phyloP scores from a whole-genome alignment of 2,113 vertebrate genomes.

The Pseudonaja textilis region DNA sequence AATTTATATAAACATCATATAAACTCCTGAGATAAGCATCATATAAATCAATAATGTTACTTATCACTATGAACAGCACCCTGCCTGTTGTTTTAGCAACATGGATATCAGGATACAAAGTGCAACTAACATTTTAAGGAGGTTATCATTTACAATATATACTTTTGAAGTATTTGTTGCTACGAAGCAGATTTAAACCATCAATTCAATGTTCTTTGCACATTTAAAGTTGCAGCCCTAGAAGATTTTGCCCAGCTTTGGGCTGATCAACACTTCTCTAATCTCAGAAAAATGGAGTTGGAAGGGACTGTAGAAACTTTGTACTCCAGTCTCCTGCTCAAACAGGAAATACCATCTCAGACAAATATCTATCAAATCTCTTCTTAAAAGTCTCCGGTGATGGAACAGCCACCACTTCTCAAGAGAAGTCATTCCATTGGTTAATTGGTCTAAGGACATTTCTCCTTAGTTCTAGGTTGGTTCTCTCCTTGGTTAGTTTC shows the following conservation, averaged over 20 bases:
- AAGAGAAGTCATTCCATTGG: neutral
- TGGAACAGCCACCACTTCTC: neutral
- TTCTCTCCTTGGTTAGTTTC: neutral
- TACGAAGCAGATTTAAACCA: neutral
- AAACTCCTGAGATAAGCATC: neutral
- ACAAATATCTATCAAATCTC: neutral
- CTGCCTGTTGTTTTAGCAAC: constrained; percentile 9
- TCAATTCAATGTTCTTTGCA: neutral
- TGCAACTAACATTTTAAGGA: neutral
- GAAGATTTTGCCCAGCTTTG: neutral
- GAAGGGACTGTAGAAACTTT: neutral
- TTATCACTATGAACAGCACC: neutral
- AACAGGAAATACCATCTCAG: neutral
- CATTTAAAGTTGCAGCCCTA: neutral
- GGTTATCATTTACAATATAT: neutral
- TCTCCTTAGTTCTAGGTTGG: neutral
- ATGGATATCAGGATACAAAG: neutral
- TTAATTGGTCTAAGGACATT: neutral
- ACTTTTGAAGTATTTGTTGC: neutral
- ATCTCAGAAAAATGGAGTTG: neutral
- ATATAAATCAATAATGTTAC: neutral
- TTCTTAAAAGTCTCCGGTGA: neutral
- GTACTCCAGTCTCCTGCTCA: neutral
- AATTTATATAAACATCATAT: too few species aligned
- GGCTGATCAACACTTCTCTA: neutral